Evolutionary conservation across 2,888 invertebrate species (phyloP).

Genomic region (Chloroclysta siterata): DNA sequence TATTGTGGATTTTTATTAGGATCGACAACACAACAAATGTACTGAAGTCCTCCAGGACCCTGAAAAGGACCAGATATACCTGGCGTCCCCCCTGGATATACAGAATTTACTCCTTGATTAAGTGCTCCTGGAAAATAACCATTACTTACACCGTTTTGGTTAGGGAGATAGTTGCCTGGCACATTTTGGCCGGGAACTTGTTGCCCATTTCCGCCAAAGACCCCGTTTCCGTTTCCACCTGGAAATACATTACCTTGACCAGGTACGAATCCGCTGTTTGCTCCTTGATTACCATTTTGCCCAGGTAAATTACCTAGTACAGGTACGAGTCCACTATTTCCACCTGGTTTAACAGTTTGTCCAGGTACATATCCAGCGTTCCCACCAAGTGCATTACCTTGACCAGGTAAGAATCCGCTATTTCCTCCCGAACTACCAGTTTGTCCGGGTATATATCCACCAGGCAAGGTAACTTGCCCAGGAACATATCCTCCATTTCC

Average conservation of each 20-base stretch:
- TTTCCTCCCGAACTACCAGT: conserved; percentile 3
- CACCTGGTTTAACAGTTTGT: conserved; percentile 18
- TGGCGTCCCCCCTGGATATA: conserved; percentile 26
- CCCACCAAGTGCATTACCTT: conserved; percentile 13
- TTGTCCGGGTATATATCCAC: conserved; percentile 10
- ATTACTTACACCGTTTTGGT: neutral
- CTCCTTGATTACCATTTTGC: conserved; percentile 12
- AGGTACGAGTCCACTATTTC: conserved; percentile 13
- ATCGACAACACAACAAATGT: conserved; percentile 56
- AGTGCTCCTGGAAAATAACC: conserved; percentile 1
- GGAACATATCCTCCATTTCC: conserved; percentile 33
- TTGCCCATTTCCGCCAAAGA: neutral
- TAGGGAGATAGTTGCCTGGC: neutral
- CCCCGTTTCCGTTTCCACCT: neutral
- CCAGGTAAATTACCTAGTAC: conserved; percentile 26
- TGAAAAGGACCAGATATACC: conserved; percentile 49
- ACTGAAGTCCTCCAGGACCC: conserved; percentile 52
- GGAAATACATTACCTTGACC: conserved; percentile 5
- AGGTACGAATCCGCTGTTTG: conserved; percentile 11
- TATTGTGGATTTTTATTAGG: conserved; percentile 48
- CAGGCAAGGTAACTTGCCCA: conserved; percentile 17
- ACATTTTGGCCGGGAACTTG: neutral
- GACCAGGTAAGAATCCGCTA: conserved; percentile 15
- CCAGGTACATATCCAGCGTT: conserved; percentile 23
- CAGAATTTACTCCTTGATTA: conserved; percentile 16